Conservation (phyloP, 2,113 vertebrate species). For the Eulemur macaco region DNA sequence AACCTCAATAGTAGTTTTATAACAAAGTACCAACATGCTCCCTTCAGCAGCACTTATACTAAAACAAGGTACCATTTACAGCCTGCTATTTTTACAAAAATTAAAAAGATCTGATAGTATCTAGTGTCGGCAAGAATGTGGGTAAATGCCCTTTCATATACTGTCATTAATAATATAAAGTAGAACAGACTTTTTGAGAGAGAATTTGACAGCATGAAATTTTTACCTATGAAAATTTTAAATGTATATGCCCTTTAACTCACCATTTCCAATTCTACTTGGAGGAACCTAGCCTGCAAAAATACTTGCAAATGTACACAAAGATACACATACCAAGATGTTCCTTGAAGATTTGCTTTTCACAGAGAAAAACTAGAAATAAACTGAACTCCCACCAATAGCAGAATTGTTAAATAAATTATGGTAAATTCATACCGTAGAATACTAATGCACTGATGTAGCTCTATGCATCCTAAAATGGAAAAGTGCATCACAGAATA, state of each 20-base stretch:
- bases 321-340: background rate
- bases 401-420: background rate
- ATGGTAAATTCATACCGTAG: background rate
- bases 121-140: background rate
- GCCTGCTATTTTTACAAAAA: background rate
- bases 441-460: background rate
- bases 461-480: background rate
- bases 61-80: background rate
- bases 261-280: slow-evolving; percentile 4
- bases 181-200: background rate
- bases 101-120: background rate
- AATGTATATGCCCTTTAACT: background rate
- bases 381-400: background rate
- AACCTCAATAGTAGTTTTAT: background rate
- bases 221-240: background rate
- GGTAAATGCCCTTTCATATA: background rate
- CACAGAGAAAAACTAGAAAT: background rate
- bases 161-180: background rate
- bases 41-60: background rate
- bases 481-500: slow-evolving; percentile 12
- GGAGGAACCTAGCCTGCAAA: background rate
- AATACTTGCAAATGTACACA: background rate
- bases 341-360: background rate
- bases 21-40: background rate
- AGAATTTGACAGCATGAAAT: background rate